Base-by-base conservation (phyloP, 2,888 invertebrate genomes). In the Bursaphelenchus okinawaensis region DNA sequence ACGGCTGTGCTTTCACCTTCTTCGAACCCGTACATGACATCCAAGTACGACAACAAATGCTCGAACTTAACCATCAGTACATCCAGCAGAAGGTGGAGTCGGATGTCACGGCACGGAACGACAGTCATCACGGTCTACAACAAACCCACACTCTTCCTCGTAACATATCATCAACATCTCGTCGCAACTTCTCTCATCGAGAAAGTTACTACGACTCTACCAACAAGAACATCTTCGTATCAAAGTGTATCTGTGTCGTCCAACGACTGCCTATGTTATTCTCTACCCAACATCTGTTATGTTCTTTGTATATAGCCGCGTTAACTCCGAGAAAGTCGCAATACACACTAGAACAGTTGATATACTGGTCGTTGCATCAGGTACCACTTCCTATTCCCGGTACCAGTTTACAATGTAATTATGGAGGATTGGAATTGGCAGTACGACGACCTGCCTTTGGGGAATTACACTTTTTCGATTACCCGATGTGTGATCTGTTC, bases 391-490 rank as follows among this genome's bases (percentile, higher is more conserved):
- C 95, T 52, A 87, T 90, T 63, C 89, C 91, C 1, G 94, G 94
- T 16, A 90, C 91, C 83, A 92, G 92, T 68, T 87, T 94, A 79
- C 86, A 84, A 78, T 86, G 85, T 86, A 26, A 51, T 12, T 61
- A 40, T 26, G 55, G 61, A 20, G 57, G 55, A 7, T 66, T 57
- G 31, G 73, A 76, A 51, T 55, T 81, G 70, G 80, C 79, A 23
- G 74, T 79, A 20, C 75, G 77, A 73, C 67, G 79, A 20, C 81
- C 83, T 82, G 85, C 84, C 70, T 68, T 75, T 20, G 82, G 89
- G 77, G 96, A 98, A 85, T 86, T 98, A 82, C 96, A 96, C 16
- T 87, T 95, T 77, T 88, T 95, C 76, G 98, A 98, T 85, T 96
- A 92, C 84, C 89, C 93, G 0, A 84, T 98, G 67, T 88, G 91